Conservation (phyloP, 2,113 vertebrate genomes). For the Solenodon paradoxus region DNA sequence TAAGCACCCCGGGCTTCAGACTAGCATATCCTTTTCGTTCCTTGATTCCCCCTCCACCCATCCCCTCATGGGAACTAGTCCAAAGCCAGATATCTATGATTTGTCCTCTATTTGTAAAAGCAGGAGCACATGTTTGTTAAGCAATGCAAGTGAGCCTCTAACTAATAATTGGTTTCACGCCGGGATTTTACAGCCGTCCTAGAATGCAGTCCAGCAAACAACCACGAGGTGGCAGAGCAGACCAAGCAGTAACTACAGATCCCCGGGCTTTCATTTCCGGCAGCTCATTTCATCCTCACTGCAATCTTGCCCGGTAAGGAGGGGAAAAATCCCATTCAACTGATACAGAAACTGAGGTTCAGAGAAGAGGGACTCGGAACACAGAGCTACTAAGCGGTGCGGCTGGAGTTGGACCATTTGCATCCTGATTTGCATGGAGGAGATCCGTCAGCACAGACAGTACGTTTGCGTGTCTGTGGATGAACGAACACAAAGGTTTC, state of each 20-base stretch:
- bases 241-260: not conserved
- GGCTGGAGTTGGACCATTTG: not conserved
- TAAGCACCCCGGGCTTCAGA: not conserved
- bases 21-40: not conserved
- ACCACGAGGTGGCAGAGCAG: constrained; percentile 75
- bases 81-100: not conserved
- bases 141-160: rapidly evolving
- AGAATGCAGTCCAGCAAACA: not conserved
- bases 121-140: not conserved
- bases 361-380: not conserved
- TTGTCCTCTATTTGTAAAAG: not conserved
- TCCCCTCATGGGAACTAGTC: not conserved
- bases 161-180: not conserved
- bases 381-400: not conserved
- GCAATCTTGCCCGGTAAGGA: not conserved
- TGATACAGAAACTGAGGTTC: not conserved
- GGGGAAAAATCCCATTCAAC: not conserved
- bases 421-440: too few species aligned
- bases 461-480: not conserved
- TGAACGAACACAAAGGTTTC: not conserved
- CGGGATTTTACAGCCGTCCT: not conserved
- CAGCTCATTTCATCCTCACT: too few species aligned
- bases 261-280: too few species aligned
- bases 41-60: not conserved
- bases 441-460: not conserved